Evolutionary conservation across 2,797 vertebrate species (phyloP).

Genomic region (Ctenosaura bakeri): DNA sequence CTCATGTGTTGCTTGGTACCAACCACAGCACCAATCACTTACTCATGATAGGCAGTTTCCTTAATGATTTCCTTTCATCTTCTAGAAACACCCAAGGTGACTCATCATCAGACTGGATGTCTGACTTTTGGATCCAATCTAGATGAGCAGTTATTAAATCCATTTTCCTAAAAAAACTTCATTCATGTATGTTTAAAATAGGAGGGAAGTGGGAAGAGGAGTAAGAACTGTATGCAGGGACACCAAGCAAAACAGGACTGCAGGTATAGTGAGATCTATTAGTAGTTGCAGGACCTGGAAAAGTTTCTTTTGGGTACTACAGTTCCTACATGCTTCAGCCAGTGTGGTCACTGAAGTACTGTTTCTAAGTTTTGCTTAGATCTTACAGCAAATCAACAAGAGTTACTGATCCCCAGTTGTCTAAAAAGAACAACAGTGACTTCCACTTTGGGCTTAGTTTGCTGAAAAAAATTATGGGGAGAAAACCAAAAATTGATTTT

Average conservation of each 20-base stretch:
- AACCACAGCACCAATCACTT: constrained; percentile 63
- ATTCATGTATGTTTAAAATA: background rate
- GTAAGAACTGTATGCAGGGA: background rate
- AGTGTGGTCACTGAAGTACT: too few relatives aligned
- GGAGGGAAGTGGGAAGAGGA: background rate
- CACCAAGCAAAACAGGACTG: background rate
- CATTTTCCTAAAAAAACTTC: background rate
- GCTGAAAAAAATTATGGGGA: background rate
- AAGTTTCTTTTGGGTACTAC: too few relatives aligned
- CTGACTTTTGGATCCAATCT: constrained; percentile 31
- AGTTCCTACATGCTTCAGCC: too few relatives aligned
- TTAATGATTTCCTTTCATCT: constrained; percentile 68
- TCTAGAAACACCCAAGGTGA: constrained; percentile 70
- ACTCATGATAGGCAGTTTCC: constrained; percentile 65
- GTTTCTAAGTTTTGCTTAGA: too few relatives aligned
- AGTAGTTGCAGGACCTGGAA: background rate
- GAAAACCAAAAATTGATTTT: too few relatives aligned
- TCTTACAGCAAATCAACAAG: too few relatives aligned
- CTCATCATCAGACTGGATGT: constrained; percentile 71
- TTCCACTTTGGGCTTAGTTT: background rate
- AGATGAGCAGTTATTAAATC: background rate
- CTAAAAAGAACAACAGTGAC: background rate
- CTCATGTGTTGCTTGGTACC: constrained; percentile 54
- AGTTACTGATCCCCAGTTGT: too few relatives aligned
- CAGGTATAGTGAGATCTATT: background rate